These are phyloP conservation scores for Dolichomitus sp. DNA, from an alignment of 2,888 invertebrate genomes.

Conservation along the genomic window DNA sequence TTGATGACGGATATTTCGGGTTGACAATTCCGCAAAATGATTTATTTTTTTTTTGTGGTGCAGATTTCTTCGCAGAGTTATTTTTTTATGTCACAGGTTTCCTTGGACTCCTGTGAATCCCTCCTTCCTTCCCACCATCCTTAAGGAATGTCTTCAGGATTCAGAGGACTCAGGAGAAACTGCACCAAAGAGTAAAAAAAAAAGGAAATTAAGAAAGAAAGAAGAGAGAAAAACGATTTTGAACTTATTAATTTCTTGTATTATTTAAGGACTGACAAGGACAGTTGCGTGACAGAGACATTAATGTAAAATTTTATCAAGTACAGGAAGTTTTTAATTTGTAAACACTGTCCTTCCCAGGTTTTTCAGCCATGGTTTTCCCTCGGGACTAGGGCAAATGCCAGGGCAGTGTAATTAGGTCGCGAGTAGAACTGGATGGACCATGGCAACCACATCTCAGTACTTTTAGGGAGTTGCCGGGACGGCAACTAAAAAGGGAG, in stretches of 20 bases:
- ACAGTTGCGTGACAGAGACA: not conserved
- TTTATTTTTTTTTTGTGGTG: not conserved
- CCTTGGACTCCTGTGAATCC: conserved; percentile 1
- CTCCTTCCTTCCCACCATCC: not conserved
- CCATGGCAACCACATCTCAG: conserved; percentile 31
- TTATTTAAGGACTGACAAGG: not conserved
- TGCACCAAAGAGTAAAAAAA: not conserved
- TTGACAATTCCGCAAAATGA: not conserved
- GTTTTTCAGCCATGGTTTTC: conserved; percentile 5
- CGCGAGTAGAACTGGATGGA: conserved; percentile 17
- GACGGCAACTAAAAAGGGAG: conserved; percentile 15
- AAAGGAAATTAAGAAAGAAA: not conserved
- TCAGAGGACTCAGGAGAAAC: not conserved
- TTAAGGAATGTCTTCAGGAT: not conserved
- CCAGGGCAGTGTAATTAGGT: conserved; percentile 13
- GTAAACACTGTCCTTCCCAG: not conserved
- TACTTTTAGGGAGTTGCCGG: conserved; percentile 3
- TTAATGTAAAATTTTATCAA: not conserved
- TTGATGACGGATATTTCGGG: conserved; percentile 31
- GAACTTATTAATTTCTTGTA: not conserved
- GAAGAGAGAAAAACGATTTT: not conserved
- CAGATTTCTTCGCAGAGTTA: not conserved
- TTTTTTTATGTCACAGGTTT: conserved; percentile 1
- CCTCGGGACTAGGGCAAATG: conserved; percentile 12
- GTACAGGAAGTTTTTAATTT: not conserved